Evolutionary conservation across 2,888 invertebrate species (phyloP).

Genomic region (Dryadula phaetusa): DNA sequence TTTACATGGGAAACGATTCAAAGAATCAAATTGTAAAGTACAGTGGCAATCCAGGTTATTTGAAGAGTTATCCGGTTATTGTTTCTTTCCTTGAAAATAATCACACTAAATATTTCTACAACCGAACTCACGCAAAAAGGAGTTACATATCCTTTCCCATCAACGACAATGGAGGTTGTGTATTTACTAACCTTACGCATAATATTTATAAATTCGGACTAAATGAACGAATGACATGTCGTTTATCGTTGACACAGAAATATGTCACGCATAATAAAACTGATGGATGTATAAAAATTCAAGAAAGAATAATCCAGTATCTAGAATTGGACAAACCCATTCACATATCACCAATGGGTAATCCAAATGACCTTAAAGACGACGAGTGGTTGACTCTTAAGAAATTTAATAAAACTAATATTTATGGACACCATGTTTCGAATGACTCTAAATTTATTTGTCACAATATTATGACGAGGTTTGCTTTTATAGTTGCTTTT

Average conservation of each 20-base stretch:
- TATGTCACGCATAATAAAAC: conserved; percentile 52
- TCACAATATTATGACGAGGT: conserved; percentile 63
- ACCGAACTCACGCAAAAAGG: conserved; percentile 49
- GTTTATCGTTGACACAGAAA: conserved; percentile 52
- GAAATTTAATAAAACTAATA: conserved; percentile 44
- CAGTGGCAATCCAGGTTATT: conserved; percentile 92
- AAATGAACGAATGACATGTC: conserved; percentile 77
- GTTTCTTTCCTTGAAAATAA: conserved; percentile 64
- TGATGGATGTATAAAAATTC: conserved; percentile 60
- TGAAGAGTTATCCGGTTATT: conserved; percentile 86
- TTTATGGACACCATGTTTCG: conserved; percentile 59
- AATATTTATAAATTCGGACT: conserved; percentile 75
- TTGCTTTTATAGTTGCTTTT: conserved; percentile 61
- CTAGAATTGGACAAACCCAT: conserved; percentile 54
- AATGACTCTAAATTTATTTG: conserved; percentile 61
- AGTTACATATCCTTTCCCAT: conserved; percentile 60
- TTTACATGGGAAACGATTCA: conserved; percentile 62
- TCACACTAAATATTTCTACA: conserved; percentile 64
- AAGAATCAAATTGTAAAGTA: conserved; percentile 59
- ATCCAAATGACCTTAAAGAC: conserved; percentile 62
- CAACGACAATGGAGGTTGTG: conserved; percentile 74
- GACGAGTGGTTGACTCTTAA: conserved; percentile 62
- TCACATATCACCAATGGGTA: conserved; percentile 67
- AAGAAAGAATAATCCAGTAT: conserved; percentile 56
- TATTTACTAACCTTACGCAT: conserved; percentile 59